Evolutionary conservation across 2,797 vertebrate genomes (phyloP), one percentile per base, ranked within the genome.

Genomic region (Spinus pinus): DNA sequence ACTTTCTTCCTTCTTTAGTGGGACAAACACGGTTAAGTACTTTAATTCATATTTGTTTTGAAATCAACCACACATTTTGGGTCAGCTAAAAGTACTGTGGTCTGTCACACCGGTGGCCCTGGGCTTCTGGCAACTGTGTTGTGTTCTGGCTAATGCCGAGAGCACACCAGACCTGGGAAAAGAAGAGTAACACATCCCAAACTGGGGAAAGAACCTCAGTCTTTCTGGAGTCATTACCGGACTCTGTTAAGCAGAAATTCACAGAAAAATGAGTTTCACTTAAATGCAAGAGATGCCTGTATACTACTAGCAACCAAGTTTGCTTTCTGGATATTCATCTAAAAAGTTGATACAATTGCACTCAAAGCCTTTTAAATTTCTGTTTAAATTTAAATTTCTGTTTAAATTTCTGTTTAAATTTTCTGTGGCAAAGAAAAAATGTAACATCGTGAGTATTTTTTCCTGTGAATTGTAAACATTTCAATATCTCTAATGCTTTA

Each of bases 1-100:
- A 0, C 19, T 60, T 47, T 79, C 42, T 41, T 22, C 41, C 23
- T 57, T 4, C 2, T 9, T 19, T 4, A 8, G 20, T 5, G 28
- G 28, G 24, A 13, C 1, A 4, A 37, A 4, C 30, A 9, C 10
- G 14, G n/a, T 42, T 31, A 24, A 61, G 6, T 18, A 7, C 14
- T 6, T 54, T 27, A 30, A 27, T 33, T 64, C 4, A 0, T 15
- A 3, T 35, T 50, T 88, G 7, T 20, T 69, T n/a, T 50, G 8
- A 81, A 65, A 13, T 1, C 9, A 31, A 18, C 6, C 6, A 19
- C 31, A 61, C 7, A 1, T 50, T 79, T 81, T 10, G 21, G 12
- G 20, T 61, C 22, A 58, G 1, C 24, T 27, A 7, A 25, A 37
- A 61, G 28, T 11, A 27, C 46, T 1, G 8, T 25, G 62, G 4